These are phyloP conservation scores for Eupelmus urozonus DNA, from an alignment of 2,888 invertebrate genomes.

Conservation along the genomic window DNA sequence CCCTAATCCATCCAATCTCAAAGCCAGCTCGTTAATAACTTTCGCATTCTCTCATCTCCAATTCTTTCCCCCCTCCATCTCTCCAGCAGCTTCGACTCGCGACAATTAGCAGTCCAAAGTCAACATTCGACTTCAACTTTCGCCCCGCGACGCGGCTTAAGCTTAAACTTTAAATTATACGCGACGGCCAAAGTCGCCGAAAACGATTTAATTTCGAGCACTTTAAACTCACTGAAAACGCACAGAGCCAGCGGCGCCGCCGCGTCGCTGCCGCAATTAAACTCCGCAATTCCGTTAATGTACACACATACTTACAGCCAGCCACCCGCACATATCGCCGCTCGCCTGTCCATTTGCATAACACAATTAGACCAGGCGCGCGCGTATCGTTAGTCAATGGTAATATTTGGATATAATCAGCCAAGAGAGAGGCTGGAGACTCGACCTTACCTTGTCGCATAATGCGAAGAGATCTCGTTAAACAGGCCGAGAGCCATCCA, in stretches of 20 bases:
- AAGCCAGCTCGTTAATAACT: not conserved
- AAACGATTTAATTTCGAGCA: constrained; percentile 47
- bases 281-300: constrained; percentile 51
- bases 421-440: not conserved
- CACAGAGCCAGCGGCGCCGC: not conserved
- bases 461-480: constrained; percentile 37
- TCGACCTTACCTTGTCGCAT: constrained; percentile 4
- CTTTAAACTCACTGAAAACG: constrained; percentile 43
- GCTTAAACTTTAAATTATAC: constrained; percentile 45
- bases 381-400: constrained; percentile 54
- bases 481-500: constrained; percentile 19
- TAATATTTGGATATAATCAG: constrained; percentile 58
- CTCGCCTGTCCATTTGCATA: constrained; percentile 46
- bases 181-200: not conserved
- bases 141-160: constrained; percentile 13
- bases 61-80: too few relatives aligned
- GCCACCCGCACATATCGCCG: not conserved
- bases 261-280: constrained; percentile 43
- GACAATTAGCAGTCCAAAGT: constrained; percentile 44
- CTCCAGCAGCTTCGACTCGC: not conserved
- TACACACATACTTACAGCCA: constrained; percentile 19
- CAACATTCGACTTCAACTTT: constrained; percentile 19
- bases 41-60: not conserved
- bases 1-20: not conserved
- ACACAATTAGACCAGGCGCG: constrained; percentile 48